Evolutionary conservation across 2,888 invertebrate genomes (phyloP), one percentile per base, ranked within the genome.

Genomic region (Drosophila paramelanica): DNA sequence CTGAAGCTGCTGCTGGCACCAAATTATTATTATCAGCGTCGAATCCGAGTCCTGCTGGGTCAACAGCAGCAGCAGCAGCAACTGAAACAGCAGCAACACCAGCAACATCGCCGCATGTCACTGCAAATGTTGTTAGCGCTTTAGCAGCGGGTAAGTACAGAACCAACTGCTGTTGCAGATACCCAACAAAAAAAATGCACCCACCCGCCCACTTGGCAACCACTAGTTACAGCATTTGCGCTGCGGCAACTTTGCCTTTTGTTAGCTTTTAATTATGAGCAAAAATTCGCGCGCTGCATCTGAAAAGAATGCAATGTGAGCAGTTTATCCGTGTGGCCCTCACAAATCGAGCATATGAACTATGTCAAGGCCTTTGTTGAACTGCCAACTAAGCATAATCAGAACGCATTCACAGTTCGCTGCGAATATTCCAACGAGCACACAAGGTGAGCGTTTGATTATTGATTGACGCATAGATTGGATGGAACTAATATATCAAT

Each of bases 251-350:
- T 76, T 79, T 79, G 71, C 65, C 78, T 81, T 81, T 87, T 88
- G 90, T 89, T 88, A 88, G 89, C 88, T 91, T 90, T 91, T 90
- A 90, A 90, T 90, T 90, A 89, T 84, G 77, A 78, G 71, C 64
- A 74, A 76, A 81, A 83, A 64, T 81, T 77, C 52, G 69, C 70
- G 67, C 67, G 51, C 51, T 71, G 69, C 55, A 43, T 43, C 62
- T 45, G 46, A 64, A 72, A 67, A 75, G 73, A 78, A 67, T 79
- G 83, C 83, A 64, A 60, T 67, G 67, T 58, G 57, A 66, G 89
- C 83, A 76, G 49, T 81, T 84, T 87, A 45, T 25, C 14, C 10
- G 36, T 42, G 36, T 46, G 14, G 14, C 43, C 3, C 27, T 13
- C 0, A 6, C n/a, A 36, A 14, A 14, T 4, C 5, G 38, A 20